phyloP scores from a whole-genome alignment of 2,888 invertebrate species.

The Cylloceria caligata region DNA sequence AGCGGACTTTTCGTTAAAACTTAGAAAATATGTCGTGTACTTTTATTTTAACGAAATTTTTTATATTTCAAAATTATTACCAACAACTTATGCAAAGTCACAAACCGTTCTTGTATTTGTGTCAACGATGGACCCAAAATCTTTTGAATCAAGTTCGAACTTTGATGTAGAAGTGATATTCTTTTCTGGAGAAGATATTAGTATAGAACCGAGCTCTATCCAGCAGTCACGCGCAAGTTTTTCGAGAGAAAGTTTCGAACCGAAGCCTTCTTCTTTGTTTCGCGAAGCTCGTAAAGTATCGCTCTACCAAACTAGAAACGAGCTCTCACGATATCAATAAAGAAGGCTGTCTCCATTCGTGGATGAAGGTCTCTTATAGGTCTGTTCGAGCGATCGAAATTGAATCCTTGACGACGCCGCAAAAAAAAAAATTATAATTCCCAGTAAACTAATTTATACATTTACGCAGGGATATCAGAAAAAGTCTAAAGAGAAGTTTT shows the following conservation, averaged over 20 bases:
- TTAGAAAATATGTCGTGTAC: not conserved
- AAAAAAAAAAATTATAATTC: slow-evolving; percentile 55
- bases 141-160: not conserved
- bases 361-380: slow-evolving; percentile 67
- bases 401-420: slow-evolving; percentile 13
- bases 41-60: not conserved
- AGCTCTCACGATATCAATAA: slow-evolving; percentile 56
- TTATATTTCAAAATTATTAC: not conserved
- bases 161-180: not conserved
- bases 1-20: not conserved
- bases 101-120: not conserved
- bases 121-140: not conserved
- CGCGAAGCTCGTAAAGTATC: slow-evolving; percentile 60
- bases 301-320: slow-evolving; percentile 65
- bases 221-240: not conserved
- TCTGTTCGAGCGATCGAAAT: slow-evolving; percentile 9
- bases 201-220: not conserved
- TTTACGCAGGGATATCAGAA: not conserved
- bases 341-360: slow-evolving; percentile 56
- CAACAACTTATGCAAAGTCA: not conserved
- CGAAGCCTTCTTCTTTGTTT: slow-evolving; percentile 70
- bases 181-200: not conserved
- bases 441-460: slow-evolving; percentile 68
- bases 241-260: slow-evolving; percentile 22
- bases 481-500: not conserved